phyloP scores from a whole-genome alignment of 2,113 vertebrate species.

The Setophaga coronata region DNA sequence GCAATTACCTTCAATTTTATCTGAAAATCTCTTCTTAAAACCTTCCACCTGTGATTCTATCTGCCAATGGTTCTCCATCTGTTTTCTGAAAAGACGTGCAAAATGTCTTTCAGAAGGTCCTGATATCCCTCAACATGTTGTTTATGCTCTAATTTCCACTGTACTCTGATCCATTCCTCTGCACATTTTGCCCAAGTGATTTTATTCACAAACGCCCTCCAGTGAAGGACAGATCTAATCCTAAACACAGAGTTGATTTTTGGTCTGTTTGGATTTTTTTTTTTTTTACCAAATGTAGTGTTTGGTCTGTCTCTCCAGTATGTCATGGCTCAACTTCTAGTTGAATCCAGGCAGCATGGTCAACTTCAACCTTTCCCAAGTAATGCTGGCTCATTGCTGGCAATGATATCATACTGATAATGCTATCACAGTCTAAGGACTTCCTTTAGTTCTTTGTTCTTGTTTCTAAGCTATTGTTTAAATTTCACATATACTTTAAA shows the following conservation, averaged over 20 bases:
- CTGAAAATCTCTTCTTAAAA: not conserved
- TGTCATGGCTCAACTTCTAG: not conserved
- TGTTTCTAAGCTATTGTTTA: not conserved
- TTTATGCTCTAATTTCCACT: not conserved
- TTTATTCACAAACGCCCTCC: not conserved
- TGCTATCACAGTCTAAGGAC: not conserved
- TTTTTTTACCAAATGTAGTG: not conserved
- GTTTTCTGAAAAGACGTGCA: not conserved
- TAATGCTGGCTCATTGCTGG: not conserved
- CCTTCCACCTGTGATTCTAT: not conserved
- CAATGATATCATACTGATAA: not conserved
- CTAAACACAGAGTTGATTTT: not conserved
- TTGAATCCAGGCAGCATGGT: not conserved
- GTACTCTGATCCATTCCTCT: not conserved
- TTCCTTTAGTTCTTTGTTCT: not conserved
- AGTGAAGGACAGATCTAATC: not conserved
- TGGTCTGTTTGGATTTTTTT: not conserved
- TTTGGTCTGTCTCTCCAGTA: not conserved
- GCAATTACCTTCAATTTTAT: not conserved
- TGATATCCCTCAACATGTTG: not conserved
- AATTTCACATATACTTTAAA: not conserved
- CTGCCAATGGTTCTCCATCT: not conserved
- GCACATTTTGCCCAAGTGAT: not conserved
- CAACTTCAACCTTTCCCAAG: not conserved
- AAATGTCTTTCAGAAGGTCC: not conserved